phyloP scores from a whole-genome alignment of 2,113 vertebrate genomes.

The Chaetops frenatus region DNA sequence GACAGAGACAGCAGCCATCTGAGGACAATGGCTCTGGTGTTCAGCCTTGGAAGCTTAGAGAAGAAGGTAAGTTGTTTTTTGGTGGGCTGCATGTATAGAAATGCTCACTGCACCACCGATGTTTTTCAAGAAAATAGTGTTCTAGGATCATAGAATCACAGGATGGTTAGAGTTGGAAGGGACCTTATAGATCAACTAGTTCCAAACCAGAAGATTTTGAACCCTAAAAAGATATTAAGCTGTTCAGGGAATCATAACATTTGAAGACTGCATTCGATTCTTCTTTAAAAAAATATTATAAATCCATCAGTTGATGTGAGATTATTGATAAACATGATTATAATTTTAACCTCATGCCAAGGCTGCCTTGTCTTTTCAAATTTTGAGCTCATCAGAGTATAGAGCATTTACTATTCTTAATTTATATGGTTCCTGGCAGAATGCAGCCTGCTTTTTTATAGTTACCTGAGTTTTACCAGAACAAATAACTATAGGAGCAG shows the following conservation, averaged over 20 bases:
- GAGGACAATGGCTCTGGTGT: not conserved
- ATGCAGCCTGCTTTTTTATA: not conserved
- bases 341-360: not conserved
- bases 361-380: not conserved
- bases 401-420: not conserved
- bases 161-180: not conserved
- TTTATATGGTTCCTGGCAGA: not conserved
- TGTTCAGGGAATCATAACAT: not conserved
- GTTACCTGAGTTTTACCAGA: not conserved
- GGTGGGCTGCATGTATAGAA: not conserved
- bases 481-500: not conserved
- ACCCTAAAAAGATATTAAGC: not conserved
- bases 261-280: not conserved
- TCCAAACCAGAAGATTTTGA: not conserved
- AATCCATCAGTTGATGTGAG: not conserved
- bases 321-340: not conserved
- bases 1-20: not conserved
- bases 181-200: too few relatives aligned
- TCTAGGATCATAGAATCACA: not conserved
- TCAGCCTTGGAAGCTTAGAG: not conserved
- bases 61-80: not conserved
- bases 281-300: not conserved
- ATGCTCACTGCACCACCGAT: not conserved
- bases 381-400: not conserved
- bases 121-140: not conserved